Conservation (phyloP, 2,113 vertebrate genomes). For the Hydropotes inermis region DNA sequence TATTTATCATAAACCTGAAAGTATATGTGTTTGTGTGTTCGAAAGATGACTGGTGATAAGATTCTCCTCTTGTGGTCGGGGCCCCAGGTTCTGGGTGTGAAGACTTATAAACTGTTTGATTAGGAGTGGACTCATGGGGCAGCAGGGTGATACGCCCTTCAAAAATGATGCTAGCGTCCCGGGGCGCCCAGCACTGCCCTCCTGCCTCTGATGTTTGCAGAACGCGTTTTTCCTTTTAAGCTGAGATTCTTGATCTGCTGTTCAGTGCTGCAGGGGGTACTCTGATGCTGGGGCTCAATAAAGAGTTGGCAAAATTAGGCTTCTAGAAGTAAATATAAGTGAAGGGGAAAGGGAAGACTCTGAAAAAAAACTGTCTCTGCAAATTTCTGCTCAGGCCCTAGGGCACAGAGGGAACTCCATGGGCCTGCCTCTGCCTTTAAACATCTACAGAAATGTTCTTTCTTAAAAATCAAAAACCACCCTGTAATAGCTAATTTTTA, state of each 20-base stretch:
- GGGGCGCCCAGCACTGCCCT: no score
- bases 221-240: neutral
- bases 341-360: neutral
- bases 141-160: neutral
- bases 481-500: neutral
- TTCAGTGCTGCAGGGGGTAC: neutral
- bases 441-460: neutral
- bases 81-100: neutral
- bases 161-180: neutral
- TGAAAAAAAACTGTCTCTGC: neutral
- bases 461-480: neutral
- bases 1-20: conserved; percentile 13
- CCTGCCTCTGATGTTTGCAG: neutral
- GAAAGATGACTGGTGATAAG: neutral
- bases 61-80: neutral
- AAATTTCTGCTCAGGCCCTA: neutral
- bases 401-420: neutral
- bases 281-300: neutral
- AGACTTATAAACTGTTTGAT: neutral
- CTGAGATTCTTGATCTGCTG: neutral
- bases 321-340: neutral
- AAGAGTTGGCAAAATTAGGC: neutral
- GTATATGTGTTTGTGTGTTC: neutral
- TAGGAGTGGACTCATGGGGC: neutral
- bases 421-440: neutral